Evolutionary conservation across 2,113 vertebrate species (phyloP).

Genomic region (Alligator sinensis): DNA sequence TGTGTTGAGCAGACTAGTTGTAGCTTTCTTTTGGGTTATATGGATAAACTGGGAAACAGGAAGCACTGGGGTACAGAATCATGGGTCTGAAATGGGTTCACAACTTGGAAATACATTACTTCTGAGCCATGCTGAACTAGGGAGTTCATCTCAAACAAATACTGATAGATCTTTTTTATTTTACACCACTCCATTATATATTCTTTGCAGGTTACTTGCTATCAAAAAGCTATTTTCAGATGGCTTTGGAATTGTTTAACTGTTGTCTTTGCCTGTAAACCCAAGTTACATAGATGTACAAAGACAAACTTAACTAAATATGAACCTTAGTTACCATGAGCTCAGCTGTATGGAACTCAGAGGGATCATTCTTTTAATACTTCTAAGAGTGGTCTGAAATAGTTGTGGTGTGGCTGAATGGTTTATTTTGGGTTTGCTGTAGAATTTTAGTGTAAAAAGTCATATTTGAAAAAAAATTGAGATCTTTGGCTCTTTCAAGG

Average conservation of each 20-base stretch:
- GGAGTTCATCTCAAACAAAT: neutral
- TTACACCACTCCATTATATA: neutral
- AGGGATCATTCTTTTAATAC: neutral
- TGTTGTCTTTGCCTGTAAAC: constrained; percentile 4
- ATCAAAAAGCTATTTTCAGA: neutral
- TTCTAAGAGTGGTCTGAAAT: neutral
- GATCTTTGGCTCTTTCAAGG: too few species aligned
- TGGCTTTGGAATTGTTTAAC: neutral
- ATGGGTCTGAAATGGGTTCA: neutral
- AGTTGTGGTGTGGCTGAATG: neutral
- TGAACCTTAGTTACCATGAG: neutral
- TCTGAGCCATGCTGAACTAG: neutral
- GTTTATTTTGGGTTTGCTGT: neutral
- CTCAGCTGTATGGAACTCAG: neutral
- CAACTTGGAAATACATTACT: neutral
- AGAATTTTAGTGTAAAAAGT: too few species aligned
- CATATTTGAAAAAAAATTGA: too few species aligned
- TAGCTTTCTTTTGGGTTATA: neutral
- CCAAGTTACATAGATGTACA: neutral
- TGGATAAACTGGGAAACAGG: neutral
- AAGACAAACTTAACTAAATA: neutral
- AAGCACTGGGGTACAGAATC: neutral
- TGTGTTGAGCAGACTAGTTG: neutral
- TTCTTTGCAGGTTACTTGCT: neutral
- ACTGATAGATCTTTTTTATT: neutral